phyloP scores from a whole-genome alignment of 2,113 vertebrate genomes.

The Eurystomus gularis region DNA sequence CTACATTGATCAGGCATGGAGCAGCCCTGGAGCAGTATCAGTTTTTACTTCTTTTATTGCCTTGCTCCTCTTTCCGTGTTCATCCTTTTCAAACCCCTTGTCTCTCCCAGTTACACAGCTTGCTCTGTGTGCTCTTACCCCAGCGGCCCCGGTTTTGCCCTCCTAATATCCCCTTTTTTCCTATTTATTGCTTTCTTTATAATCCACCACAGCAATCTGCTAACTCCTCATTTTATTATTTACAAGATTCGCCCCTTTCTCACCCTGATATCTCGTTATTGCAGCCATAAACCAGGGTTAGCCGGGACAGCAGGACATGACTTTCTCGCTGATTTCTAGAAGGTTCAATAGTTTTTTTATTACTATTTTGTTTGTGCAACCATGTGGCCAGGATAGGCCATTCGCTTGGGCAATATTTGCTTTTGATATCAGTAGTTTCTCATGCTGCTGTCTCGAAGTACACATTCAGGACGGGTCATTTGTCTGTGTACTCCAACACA shows the following conservation, averaged over 20 bases:
- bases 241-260: not conserved
- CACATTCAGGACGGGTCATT: not conserved
- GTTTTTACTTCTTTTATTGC: not conserved
- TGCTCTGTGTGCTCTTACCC: not conserved
- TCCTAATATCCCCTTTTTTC: not conserved
- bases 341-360: not conserved
- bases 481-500: not conserved
- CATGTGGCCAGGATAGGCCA: not conserved
- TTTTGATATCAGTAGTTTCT: not conserved
- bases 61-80: not conserved
- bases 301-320: not conserved
- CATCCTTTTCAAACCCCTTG: not conserved
- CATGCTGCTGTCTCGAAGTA: accelerated
- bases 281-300: not conserved
- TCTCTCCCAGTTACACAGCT: not conserved
- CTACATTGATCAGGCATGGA: not conserved
- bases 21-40: not conserved
- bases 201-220: accelerated
- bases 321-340: not conserved
- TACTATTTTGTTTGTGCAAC: not conserved
- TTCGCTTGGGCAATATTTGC: not conserved
- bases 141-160: not conserved
- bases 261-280: not conserved
- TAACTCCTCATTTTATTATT: not conserved
- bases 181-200: not conserved